Evolutionary conservation across 2,113 vertebrate species (phyloP), one percentile per base, ranked within the genome.

Genomic region (Rhinoptilus africanus): DNA sequence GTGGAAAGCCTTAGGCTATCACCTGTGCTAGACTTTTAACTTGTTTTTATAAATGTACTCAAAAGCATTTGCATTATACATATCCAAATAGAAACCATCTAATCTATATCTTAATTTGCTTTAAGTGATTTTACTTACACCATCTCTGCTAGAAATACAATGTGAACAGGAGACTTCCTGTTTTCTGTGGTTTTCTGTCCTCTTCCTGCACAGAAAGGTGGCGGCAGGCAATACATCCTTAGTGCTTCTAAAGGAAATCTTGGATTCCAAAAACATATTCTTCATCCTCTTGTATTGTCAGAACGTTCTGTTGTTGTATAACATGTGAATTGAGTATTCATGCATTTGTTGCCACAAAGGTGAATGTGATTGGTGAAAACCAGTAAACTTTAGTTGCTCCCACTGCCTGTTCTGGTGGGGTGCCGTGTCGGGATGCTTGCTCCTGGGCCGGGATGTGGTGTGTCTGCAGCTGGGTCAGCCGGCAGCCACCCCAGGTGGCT

Each of bases 341-440:
- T 59, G 41, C 5, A 0, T 50, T 85, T 27, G 51, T 67, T 69
- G 17, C 24, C 10, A 0, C 1, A 17, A 17, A 39, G 53, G 24
- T 56, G 34, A 23, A 51, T 54, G 28, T 20, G 35, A 9, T 9
- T 7, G 43, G 28, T 35, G 62, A 41, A 45, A 57, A 16, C 30
- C 13, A 24, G 27, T 34, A 10, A 30, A 11, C 18, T 20, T 8
- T 5, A 3, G 4, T 21, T 0, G 4, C 9, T 45, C 35, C 60
- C 4, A 0, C 30, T 18, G 54, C 28, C 45, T 22, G 12, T 39
- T 35, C 16, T 34, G 2, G 14, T 13, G 64, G 32, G 30, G 13
- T 1, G 1, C 0, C 4, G 39, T 5, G 16, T 8, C 2, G 1
- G 9, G 14, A 17, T 4, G 32, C 39, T 48, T 10, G 9, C 35